A percentile compares a stretch with the other conserved stretches of the same genome.
phyloP scores from a whole-genome alignment of 2,113 vertebrate genomes.

The Tachycineta bicolor region DNA sequence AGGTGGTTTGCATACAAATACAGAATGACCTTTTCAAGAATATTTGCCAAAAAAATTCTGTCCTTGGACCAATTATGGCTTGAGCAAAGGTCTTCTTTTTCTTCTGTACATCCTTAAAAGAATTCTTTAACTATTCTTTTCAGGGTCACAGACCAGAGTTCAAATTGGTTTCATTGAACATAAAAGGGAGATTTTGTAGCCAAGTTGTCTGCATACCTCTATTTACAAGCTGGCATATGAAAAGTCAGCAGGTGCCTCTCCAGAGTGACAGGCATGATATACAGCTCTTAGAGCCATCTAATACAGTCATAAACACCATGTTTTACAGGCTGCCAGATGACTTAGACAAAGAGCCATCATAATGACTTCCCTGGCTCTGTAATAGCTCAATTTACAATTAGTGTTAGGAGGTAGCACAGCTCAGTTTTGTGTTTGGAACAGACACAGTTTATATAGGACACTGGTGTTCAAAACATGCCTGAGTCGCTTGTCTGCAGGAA shows the following conservation, averaged over 20 bases:
- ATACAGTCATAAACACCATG: slow-evolving; percentile 53
- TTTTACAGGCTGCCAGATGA: slow-evolving; percentile 59
- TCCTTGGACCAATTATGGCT: background rate
- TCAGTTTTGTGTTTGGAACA: background rate
- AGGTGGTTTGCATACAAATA: background rate
- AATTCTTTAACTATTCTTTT: background rate
- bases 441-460: background rate
- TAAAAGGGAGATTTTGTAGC: slow-evolving; percentile 47
- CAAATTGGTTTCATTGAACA: slow-evolving; percentile 13
- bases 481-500: background rate
- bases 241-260: slow-evolving; percentile 69
- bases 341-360: slow-evolving; percentile 17
- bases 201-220: slow-evolving; percentile 45
- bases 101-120: background rate
- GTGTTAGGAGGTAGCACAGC: background rate
- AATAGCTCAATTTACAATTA: background rate
- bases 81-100: background rate
- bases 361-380: background rate
- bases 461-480: background rate
- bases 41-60: background rate
- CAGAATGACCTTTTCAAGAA: background rate
- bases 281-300: slow-evolving; percentile 46
- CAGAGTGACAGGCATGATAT: slow-evolving; percentile 58
- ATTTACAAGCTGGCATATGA: slow-evolving; percentile 59
- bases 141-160: slow-evolving; percentile 8